phyloP scores from a whole-genome alignment of 2,113 vertebrate species.

The Sula dactylatra region DNA sequence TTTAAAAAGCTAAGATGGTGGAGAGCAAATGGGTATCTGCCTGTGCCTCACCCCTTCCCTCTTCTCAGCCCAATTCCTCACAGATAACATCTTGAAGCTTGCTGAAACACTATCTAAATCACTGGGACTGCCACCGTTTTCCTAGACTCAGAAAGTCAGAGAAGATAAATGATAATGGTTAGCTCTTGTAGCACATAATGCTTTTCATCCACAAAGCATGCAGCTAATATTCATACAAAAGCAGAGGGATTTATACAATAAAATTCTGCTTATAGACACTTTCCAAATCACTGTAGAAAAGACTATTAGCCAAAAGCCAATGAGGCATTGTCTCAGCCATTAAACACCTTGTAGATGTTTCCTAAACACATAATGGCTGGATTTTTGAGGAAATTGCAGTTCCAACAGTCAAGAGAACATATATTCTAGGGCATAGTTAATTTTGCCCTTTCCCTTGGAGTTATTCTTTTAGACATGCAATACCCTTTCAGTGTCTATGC shows the following conservation, averaged over 20 bases:
- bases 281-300: not conserved
- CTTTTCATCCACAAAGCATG: not conserved
- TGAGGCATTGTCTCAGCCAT: constrained; percentile 18
- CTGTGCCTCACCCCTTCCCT: not conserved
- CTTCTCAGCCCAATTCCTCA: not conserved
- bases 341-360: not conserved
- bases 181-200: not conserved
- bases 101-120: not conserved
- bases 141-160: not conserved
- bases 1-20: not conserved
- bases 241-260: constrained; percentile 1
- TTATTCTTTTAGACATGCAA: not conserved
- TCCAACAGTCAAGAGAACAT: not conserved
- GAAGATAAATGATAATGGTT: constrained; percentile 29
- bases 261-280: constrained; percentile 1
- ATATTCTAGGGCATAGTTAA: not conserved
- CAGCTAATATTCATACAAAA: constrained; percentile 28
- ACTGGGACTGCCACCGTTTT: not conserved
- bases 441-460: not conserved
- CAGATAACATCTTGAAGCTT: not conserved
- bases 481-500: not conserved
- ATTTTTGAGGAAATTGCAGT: not conserved
- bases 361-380: not conserved
- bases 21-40: not conserved
- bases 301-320: constrained; percentile 1